These are phyloP conservation scores for Drosophila antonietae DNA, from an alignment of 2,888 invertebrate species.

Conservation along the genomic window DNA sequence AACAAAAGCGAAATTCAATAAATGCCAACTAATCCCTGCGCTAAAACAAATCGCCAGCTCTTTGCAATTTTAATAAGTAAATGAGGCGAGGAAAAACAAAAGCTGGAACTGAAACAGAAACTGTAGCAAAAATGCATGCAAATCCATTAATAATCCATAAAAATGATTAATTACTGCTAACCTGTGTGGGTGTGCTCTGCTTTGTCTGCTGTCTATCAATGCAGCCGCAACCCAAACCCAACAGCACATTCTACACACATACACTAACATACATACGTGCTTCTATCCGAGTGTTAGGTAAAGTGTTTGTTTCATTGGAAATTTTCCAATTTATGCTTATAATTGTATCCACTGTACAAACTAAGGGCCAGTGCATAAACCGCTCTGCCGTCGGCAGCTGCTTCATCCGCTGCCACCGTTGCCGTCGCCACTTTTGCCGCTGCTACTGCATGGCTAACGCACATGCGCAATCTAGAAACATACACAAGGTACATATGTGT, in stretches of 20 bases:
- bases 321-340: conserved; percentile 74
- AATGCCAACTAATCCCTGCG: conserved; percentile 47
- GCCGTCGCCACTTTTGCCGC: background rate
- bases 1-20: conserved; percentile 39
- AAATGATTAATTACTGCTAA: conserved; percentile 80
- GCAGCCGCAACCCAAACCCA: conserved; percentile 36
- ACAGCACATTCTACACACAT: conserved; percentile 12
- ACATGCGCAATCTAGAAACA: conserved; percentile 61
- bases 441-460: conserved; percentile 21
- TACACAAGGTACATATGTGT: conserved; percentile 31
- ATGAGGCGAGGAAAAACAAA: conserved; percentile 30
- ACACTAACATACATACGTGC: background rate
- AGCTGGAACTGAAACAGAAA: conserved; percentile 3
- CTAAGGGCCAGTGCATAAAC: conserved; percentile 25
- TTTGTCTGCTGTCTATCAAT: conserved; percentile 74
- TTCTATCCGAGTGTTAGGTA: background rate
- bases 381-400: conserved; percentile 67
- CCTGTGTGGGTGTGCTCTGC: conserved; percentile 51
- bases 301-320: conserved; percentile 51
- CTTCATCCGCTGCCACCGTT: conserved; percentile 11
- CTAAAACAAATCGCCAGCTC: conserved; percentile 51
- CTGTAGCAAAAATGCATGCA: conserved; percentile 24
- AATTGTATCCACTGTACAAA: conserved; percentile 37
- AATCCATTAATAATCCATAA: conserved; percentile 79
- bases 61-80: conserved; percentile 55